Base-by-base conservation (phyloP, 1,140 invertebrate genomes). In the Probaryconus sp. region DNA sequence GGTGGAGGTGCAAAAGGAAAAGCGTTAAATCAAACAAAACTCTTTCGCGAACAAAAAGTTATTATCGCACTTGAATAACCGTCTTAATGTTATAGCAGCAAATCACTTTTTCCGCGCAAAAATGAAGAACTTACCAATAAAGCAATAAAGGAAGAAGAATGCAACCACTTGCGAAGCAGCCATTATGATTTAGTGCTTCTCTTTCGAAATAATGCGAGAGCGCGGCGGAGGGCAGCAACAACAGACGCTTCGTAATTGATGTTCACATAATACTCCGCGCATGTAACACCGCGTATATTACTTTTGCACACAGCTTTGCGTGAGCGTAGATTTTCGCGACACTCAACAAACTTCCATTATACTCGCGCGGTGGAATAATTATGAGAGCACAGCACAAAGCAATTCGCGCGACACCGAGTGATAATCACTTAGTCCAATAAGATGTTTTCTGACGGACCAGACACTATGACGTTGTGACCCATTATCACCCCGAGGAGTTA, bases 341-440 rank as follows among this genome's bases (percentile, higher is more conserved):
- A 74, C 69, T 81, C 77, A 81, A 76, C 73, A 73, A 77, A 81
- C 71, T 79, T 53, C 70, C 82, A 83, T 84, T 77, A 76, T 82
- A 79, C 47, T 45, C 73, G 63, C 43, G 63, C 43, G 48, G 16
- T 38, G 73, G 53, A 61, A 71, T 78, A 79, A 83, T 84, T 78
- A 79, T n/a, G n/a, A 76, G 72, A 75, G 58, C 77, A 63, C 71
- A 37, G 65, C 53, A 35, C 61, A 48, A 53, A 53, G 60, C 30
- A 63, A 28, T 40, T 55, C 35, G 26, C 74, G 21, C 64, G n/a
- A n/a, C n/a, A n/a, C n/a, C n/a, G 58, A 28, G 51, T 38, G 45
- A 33, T 73, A 75, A 79, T 77, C 76, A 71, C 74, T 64, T 33
- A 10, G 11, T 64, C 35, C 77, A 56, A 71, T 69, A 58, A 20